These are phyloP conservation scores for Hydriomena furcata DNA, from an alignment of 2,888 invertebrate genomes.

Conservation along the genomic window DNA sequence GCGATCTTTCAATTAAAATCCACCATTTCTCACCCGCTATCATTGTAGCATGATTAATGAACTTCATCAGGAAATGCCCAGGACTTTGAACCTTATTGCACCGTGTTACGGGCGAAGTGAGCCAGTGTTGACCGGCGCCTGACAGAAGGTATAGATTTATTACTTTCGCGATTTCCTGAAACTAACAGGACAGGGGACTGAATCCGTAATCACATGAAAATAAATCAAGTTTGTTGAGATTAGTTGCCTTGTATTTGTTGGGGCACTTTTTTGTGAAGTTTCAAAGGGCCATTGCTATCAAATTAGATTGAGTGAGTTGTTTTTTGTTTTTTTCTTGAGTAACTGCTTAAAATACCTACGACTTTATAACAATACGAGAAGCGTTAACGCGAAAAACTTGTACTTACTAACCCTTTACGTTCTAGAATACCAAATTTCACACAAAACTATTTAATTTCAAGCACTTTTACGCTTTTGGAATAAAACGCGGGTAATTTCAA, in stretches of 20 bases:
- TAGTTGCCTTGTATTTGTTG: conserved; percentile 25
- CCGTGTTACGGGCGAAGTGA: conserved; percentile 9
- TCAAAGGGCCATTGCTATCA: not conserved
- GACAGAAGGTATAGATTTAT: conserved; percentile 39
- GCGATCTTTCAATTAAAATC: conserved; percentile 42
- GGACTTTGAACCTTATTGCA: conserved; percentile 22
- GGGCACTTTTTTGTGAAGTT: conserved; percentile 5
- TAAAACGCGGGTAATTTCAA: conserved; percentile 21
- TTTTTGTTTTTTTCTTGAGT: too few species aligned
- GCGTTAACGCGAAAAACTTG: too few species aligned
- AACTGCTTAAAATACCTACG: too few species aligned
- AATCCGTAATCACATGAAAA: conserved; percentile 38
- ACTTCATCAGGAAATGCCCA: conserved; percentile 8
- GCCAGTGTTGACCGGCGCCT: conserved; percentile 25
- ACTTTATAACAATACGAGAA: too few species aligned
- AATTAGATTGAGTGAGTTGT: not conserved
- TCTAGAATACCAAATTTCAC: too few species aligned
- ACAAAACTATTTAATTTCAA: not conserved
- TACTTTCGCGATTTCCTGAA: conserved; percentile 40
- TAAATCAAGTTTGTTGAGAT: conserved; percentile 34
- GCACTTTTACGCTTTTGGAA: conserved; percentile 6
- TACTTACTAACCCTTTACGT: too few species aligned
- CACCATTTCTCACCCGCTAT: conserved; percentile 40
- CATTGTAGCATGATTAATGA: conserved; percentile 38
- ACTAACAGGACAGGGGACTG: conserved; percentile 42